These are phyloP conservation scores for Sebastes wilsoni DNA, from an alignment of 2,797 vertebrate genomes.

Conservation along the genomic window DNA sequence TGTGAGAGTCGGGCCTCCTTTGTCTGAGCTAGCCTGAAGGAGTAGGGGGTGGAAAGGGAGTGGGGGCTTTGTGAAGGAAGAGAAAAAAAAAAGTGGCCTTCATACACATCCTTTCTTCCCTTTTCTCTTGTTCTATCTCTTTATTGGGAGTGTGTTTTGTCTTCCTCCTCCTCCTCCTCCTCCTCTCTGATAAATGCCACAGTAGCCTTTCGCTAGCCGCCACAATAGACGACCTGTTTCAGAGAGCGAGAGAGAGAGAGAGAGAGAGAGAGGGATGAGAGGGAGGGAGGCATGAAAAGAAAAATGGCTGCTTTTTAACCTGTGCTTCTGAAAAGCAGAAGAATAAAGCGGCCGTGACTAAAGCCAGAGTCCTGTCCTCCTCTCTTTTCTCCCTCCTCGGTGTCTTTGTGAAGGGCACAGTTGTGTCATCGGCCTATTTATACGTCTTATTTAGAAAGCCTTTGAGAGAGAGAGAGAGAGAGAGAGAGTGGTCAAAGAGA, in stretches of 20 bases:
- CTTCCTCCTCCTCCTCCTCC: slow-evolving; percentile 57
- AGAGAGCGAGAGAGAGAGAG: slow-evolving; percentile 54
- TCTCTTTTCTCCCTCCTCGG: slow-evolving; percentile 45
- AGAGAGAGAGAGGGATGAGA: slow-evolving; percentile 47
- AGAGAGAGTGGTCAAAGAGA: not conserved
- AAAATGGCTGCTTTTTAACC: slow-evolving; percentile 84
- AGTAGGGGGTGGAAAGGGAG: slow-evolving; percentile 52
- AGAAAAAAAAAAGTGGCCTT: slow-evolving; percentile 71
- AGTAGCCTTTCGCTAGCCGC: slow-evolving; percentile 81
- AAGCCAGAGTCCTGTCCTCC: slow-evolving; percentile 72
- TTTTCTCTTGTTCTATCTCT: slow-evolving; percentile 84
- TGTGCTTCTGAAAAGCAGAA: slow-evolving; percentile 80
- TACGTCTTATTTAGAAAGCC: slow-evolving; percentile 81
- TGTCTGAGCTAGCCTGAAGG: slow-evolving; percentile 75
- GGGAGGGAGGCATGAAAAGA: slow-evolving; percentile 59
- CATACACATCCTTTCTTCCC: slow-evolving; percentile 83
- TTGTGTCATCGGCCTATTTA: slow-evolving; percentile 82
- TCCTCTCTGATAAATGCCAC: slow-evolving; percentile 85
- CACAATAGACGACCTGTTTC: slow-evolving; percentile 85
- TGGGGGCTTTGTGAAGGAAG: slow-evolving; percentile 60
- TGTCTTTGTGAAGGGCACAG: slow-evolving; percentile 72
- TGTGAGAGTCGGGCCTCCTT: slow-evolving; percentile 70
- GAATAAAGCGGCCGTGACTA: slow-evolving; percentile 64
- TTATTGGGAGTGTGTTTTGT: slow-evolving; percentile 85
- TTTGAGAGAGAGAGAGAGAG: slow-evolving; percentile 40